Conservation (phyloP, 35 echinoderm and acorn worm species). For the Ophiothrix spiculata region DNA sequence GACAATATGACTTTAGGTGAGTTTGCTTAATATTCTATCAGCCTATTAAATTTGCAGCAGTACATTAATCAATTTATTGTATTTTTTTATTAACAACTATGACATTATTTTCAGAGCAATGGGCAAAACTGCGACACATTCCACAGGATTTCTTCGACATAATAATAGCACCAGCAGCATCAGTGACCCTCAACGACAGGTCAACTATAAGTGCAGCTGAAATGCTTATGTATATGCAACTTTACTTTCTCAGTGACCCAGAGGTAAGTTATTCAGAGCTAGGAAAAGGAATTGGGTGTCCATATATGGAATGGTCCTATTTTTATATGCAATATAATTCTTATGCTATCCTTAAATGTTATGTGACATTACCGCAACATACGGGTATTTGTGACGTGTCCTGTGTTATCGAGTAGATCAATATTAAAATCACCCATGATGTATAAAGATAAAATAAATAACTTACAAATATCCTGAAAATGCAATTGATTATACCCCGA, state of each 20-base stretch:
- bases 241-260: conserved; percentile 68
- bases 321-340: not conserved
- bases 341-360: not conserved
- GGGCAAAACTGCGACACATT: not conserved
- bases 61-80: no score
- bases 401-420: not conserved
- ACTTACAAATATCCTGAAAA: no score
- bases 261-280: conserved; percentile 28
- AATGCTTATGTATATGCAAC: conserved; percentile 52
- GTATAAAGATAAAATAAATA: not conserved
- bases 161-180: conserved; percentile 46
- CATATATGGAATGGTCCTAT: no score
- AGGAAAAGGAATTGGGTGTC: not conserved
- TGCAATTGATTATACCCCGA: no score
- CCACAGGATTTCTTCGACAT: conserved; percentile 52
- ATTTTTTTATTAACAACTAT: no score
- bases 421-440: not conserved
- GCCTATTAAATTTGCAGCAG: no score
- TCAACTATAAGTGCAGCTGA: conserved; percentile 69
- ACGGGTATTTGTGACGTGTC: not conserved
- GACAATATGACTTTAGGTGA: not conserved
- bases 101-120: not conserved
- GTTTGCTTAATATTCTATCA: not conserved
- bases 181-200: conserved; percentile 50
- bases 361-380: not conserved